Base-by-base conservation (phyloP, 1,140 invertebrate species). In the Drosophila cardini region DNA sequence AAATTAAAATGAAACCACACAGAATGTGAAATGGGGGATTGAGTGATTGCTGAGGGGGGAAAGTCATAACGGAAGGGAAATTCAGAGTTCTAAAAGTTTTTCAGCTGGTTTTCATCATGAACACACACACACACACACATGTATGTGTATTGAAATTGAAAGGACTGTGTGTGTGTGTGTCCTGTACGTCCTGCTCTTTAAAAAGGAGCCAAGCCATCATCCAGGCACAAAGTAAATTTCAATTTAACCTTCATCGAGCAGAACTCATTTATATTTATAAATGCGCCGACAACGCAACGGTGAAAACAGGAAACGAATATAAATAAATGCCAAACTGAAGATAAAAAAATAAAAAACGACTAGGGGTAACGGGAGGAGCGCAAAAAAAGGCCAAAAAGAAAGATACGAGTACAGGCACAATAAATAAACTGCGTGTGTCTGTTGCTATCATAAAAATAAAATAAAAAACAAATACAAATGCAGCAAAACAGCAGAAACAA, bases 191-290 rank as follows among this genome's bases (percentile, higher is more conserved):
- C 30, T n/a, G 62, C 0, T 58, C 36, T 36, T 63, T 71, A 58
- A 68, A 68, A 67, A 71, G 40, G 65, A 61, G 79, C 62, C 63
- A 80, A 76, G 61, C 71, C 80, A 61, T 68, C 15, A 26, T 43
- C 18, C 38, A 42, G 57, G 67, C 65, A 65, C 53, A 71, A 85
- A 78, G 80, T 90, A 89, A 89, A 90, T 90, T 90, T 90, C 86
- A 89, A 89, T 89, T 89, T 89, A 89, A 90, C 84, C 84, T 90
- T 89, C 86, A 85, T 90, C 86, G 85, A 85, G 77, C 65, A 78
- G 77, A 89, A 89, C 84, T 86, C 84, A 89, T 89, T 90, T 89
- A 90, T 90, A 89, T 89, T 89, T 89, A 89, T 89, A 89, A 89
- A 89, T 89, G 89, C 84, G 68, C 80, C 85, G 74, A 84, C 76